Evolutionary conservation across 2,888 invertebrate species (phyloP), one percentile per base, ranked within the genome.

Genomic region (Patella pellucida): DNA sequence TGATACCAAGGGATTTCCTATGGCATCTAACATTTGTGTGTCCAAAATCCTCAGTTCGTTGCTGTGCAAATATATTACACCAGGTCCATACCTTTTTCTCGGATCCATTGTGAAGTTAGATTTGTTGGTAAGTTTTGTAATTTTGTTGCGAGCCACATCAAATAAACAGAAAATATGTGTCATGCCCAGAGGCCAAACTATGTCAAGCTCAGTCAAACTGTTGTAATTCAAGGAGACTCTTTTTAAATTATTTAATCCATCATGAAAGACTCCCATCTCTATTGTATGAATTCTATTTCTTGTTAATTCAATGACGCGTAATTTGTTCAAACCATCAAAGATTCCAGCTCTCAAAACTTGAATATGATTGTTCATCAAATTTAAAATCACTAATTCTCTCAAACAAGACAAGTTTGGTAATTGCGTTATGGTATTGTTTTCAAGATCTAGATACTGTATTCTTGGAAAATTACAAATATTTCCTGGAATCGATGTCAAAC

Each of bases 351-450:
- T 62, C 1, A 62, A 23, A 62, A 23, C 23, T n/a, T n/a, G n/a
- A 23, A 62, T 62, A 2, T 62, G n/a, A 3, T 62, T n/a, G 23
- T n/a, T 19, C 16, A 9, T 19, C 16, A 62, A 62, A 62, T 62
- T 11, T 23, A 62, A 23, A n/a, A 19, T 2, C n/a, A 62, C 62
- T 14, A 62, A n/a, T 62, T 62, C 62, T 19, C 19, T 19, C 23
- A 62, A 62, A 62, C n/a, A 62, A 23, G 62, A 62, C 23, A 62
- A 62, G 9, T 62, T 62, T 62, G 62, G 62, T 19, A 62, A n/a
- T 19, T 62, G 19, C 16, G 62, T 9, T n/a, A 62, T 62, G 1
- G n/a, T n/a, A 62, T 62, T 62, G n/a, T 19, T 14, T 11, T 62
- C 3, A n/a, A 19, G n/a, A 19, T 2, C 3, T 62, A 62, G n/a